A percentile compares a stretch with the other conserved stretches of the same genome.
Evolutionary conservation across 2,113 vertebrate genomes (phyloP).

Genomic region (Cyprinus carpio): DNA sequence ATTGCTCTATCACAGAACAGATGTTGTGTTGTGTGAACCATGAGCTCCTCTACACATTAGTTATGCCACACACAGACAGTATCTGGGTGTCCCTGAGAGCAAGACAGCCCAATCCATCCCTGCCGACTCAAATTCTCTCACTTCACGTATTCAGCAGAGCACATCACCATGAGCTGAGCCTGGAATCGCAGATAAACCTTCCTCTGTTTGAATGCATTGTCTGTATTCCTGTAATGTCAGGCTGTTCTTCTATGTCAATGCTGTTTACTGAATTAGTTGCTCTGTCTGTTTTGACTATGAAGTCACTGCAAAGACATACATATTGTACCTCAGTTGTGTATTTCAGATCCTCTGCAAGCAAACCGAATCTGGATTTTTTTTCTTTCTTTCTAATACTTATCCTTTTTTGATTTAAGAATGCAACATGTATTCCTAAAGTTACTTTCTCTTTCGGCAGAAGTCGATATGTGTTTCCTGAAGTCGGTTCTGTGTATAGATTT

Average conservation of each 20-base stretch:
- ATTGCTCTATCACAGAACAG: conserved; percentile 51
- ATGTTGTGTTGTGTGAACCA: conserved; percentile 52
- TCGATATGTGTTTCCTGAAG: neutral
- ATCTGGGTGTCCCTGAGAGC: conserved; percentile 9
- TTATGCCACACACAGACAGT: conserved; percentile 28
- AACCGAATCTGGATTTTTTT: neutral
- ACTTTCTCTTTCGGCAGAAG: neutral
- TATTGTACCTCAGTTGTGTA: conserved; percentile 3
- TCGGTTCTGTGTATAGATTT: neutral
- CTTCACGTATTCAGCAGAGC: conserved; percentile 14
- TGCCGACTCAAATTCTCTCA: conserved; percentile 1
- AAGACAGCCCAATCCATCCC: conserved; percentile 22
- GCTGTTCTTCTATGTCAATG: conserved; percentile 6
- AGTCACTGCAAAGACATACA: neutral
- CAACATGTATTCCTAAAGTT: neutral
- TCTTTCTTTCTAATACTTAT: neutral
- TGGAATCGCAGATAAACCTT: conserved; percentile 18
- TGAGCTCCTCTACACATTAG: conserved; percentile 34
- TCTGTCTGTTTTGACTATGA: neutral
- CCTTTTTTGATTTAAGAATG: neutral
- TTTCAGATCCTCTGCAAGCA: neutral
- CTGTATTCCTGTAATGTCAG: conserved; percentile 11
- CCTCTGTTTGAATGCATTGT: neutral
- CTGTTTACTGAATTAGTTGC: conserved; percentile 14
- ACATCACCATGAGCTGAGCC: conserved; percentile 13